Percentiles rank a stretch among this genome's conserved stretches.
These are phyloP conservation scores for Heliornis fulica DNA, from an alignment of 2,113 vertebrate genomes.

Conservation along the genomic window DNA sequence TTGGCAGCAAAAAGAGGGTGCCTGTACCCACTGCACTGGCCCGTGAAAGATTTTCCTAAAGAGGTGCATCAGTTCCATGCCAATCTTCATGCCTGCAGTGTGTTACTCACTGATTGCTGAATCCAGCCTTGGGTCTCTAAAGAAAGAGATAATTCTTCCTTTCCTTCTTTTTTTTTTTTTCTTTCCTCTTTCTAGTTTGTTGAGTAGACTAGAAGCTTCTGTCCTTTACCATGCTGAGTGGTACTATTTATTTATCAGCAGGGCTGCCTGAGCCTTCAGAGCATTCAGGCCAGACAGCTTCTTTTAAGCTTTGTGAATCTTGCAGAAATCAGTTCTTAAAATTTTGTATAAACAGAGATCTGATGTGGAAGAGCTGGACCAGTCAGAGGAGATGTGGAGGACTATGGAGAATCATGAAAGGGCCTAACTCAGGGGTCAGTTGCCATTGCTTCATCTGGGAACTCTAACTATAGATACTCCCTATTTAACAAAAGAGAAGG, in stretches of 20 bases:
- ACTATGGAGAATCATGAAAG: not conserved
- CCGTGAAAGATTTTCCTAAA: not conserved
- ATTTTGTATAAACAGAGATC: not conserved
- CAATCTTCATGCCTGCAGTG: not conserved
- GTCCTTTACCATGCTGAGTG: not conserved
- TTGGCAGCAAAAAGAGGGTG: not conserved
- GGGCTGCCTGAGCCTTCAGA: not conserved
- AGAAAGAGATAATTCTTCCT: accelerated
- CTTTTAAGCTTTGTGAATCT: not conserved
- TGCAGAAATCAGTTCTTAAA: not conserved
- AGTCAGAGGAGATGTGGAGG: not conserved
- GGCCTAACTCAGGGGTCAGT: accelerated
- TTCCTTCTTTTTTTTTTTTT: too few relatives aligned
- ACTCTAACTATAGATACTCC: not conserved
- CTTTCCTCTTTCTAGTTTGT: not conserved
- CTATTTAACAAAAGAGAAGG: not conserved
- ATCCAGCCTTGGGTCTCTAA: not conserved
- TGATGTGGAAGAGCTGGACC: not conserved
- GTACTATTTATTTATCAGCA: not conserved
- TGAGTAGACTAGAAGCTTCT: not conserved
- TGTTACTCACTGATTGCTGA: not conserved
- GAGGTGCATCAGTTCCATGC: not conserved
- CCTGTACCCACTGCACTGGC: not conserved
- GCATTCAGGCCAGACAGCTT: not conserved
- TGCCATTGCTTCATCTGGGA: not conserved